phyloP scores from a whole-genome alignment of 2,113 vertebrate species.

The Bambusicola thoracicus region DNA sequence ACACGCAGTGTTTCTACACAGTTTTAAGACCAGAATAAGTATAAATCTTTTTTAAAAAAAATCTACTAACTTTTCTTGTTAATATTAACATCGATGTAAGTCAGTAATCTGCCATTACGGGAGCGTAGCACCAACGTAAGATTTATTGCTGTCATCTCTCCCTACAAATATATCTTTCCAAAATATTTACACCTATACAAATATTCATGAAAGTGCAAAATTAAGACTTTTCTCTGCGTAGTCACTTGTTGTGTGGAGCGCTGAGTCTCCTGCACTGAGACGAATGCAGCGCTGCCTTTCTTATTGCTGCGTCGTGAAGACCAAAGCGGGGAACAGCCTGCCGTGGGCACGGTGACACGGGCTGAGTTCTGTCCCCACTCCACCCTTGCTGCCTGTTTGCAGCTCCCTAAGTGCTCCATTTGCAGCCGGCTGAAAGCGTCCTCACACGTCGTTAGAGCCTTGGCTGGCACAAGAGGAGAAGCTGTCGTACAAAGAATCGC shows the following conservation, averaged over 20 bases:
- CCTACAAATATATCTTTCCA: slow-evolving; percentile 84
- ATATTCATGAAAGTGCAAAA: slow-evolving; percentile 88
- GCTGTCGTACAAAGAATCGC: slow-evolving; percentile 90
- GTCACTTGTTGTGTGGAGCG: neutral
- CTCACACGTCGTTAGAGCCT: slow-evolving; percentile 82
- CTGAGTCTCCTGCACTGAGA: neutral
- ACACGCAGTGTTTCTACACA: slow-evolving; percentile 51
- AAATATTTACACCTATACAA: slow-evolving; percentile 85
- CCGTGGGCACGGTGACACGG: neutral
- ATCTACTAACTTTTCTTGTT: slow-evolving; percentile 61
- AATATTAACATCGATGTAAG: slow-evolving; percentile 75
- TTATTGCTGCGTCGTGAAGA: slow-evolving; percentile 46
- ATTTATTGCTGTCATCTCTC: slow-evolving; percentile 80
- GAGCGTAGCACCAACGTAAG: slow-evolving; percentile 74
- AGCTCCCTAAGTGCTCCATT: neutral
- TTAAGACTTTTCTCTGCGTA: slow-evolving; percentile 72
- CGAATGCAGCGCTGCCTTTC: neutral
- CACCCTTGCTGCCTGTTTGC: fast-evolving
- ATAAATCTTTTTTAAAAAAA: slow-evolving; percentile 64
- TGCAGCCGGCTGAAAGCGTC: neutral
- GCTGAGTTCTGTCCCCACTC: neutral
- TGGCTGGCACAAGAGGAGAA: slow-evolving; percentile 91
- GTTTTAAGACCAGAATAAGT: slow-evolving; percentile 67
- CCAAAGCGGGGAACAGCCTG: neutral
- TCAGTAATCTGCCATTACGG: slow-evolving; percentile 75